Percentiles rank a stretch among this genome's conserved stretches.
Conservation (phyloP, 2,113 vertebrate species). For the Uropsilus gracilis region DNA sequence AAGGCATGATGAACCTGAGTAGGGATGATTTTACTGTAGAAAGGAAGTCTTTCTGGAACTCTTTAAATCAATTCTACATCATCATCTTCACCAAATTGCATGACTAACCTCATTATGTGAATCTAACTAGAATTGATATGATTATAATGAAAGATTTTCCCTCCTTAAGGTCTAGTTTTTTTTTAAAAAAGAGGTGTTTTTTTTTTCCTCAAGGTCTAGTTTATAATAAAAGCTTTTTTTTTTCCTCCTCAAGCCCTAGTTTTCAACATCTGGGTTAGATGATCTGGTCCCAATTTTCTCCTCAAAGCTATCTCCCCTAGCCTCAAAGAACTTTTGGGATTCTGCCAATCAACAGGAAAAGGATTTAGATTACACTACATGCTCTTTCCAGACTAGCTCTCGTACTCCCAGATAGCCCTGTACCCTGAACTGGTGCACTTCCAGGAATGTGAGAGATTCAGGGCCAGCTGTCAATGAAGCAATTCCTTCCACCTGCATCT, state of each 20-base stretch:
- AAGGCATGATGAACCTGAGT: background rate
- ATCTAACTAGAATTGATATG: constrained; percentile 57
- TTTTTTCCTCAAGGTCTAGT: background rate
- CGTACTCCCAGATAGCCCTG: constrained; percentile 55
- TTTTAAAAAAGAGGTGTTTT: constrained; percentile 47
- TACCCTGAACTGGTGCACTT: constrained; percentile 57
- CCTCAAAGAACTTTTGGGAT: constrained; percentile 58
- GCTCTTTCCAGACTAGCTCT: constrained; percentile 47
- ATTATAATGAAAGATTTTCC: constrained; percentile 65
- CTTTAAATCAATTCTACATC: constrained; percentile 50
- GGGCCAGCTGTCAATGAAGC: constrained; percentile 74
- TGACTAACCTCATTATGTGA: constrained; percentile 58
- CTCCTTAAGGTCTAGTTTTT: constrained; percentile 55
- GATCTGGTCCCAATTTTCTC: constrained; percentile 69
- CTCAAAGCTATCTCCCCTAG: constrained; percentile 63
- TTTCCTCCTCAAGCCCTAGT: background rate
- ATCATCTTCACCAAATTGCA: constrained; percentile 57
- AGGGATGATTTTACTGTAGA: constrained; percentile 26
- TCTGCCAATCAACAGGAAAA: constrained; percentile 69
- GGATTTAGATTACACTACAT: constrained; percentile 59
- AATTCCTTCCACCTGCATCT: constrained; percentile 75
- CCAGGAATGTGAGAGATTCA: constrained; percentile 64
- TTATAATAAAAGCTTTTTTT: constrained; percentile 42
- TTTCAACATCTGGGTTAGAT: constrained; percentile 76
- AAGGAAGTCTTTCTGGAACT: constrained; percentile 22